Evolutionary conservation across 2,797 vertebrate species (phyloP), one percentile per base, ranked within the genome.

Genomic region (Molossus alvarezi): DNA sequence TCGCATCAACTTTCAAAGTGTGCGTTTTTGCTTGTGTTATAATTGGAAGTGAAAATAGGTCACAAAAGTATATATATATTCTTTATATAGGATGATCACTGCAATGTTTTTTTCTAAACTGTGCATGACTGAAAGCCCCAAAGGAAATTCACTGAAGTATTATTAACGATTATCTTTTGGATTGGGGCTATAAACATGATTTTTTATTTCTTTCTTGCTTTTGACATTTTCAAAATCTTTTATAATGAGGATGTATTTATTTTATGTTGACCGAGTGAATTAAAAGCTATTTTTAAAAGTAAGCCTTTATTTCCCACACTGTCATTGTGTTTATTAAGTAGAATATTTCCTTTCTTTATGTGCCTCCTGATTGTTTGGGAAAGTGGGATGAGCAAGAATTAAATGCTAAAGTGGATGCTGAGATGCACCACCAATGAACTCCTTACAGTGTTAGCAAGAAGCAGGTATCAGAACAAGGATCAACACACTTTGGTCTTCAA

Each of bases 1-100:
- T 96, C 71, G 72, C 41, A 94, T 97, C 96, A 95, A 81, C 86
- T 96, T 96, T 95, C 75, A 91, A 95, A 97, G 95, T 87, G 79
- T 81, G 75, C 65, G 48, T 92, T 89, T 96, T 97, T 92, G 41
- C 94, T 95, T 94, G 80, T 76, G 94, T 96, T 97, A 97, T 96
- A 97, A 97, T 94, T 96, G 81, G 97, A 97, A 97, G 88, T 97
- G 96, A 97, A 97, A 97, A 97, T 97, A 90, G 97, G 96, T 94
- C 97, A 97, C 91, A 94, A 96, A 97, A 91, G 81, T 85, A 88
- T 72, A 76, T 88, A 83, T 94, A 79, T 29, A 89, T 90, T 67
- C 17, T 84, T 15, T 57, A 86, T 53, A 79, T 85, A 80, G 37
- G 53, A 76, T 81, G 51, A 84, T 96, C 92, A 92, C 45, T 84